Base-by-base conservation (phyloP, 1,140 invertebrate species). In the Sinonovacula constricta region DNA sequence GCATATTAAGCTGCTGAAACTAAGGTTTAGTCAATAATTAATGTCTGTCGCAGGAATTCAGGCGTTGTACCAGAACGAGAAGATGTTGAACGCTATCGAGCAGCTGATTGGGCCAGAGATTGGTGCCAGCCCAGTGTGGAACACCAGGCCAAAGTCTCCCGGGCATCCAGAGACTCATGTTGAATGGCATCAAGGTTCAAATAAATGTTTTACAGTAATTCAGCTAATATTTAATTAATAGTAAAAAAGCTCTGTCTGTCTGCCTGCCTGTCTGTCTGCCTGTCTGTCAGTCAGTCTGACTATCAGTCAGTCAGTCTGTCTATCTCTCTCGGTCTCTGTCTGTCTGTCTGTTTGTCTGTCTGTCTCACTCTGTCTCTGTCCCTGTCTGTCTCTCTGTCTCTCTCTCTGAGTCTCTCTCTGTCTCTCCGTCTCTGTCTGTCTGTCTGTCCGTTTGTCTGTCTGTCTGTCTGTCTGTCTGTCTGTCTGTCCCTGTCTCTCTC, bases 111-210 rank as follows among this genome's bases (percentile, higher is more conserved):
- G 85, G 24, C 78, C 85, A 18, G 81, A 86, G 24, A 71, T 86
- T 2, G 74, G 79, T 14, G 81, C 79, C n/a, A 82, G 81, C 51
- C 85, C 85, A n/a, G 83, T 86, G 0, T 86, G 83, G 83, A 86
- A 86, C 77, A 69, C 84, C 0, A 54, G 85, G 22, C 81, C 85
- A n/a, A 86, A 86, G 57, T 71, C 71, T 2, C 85, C 85, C 7
- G 70, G 76, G 10, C 71, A 72, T 51, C 54, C 66, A 14, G 76
- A 75, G 22, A 78, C 67, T 0, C 45, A 66, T 5, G 82, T 86
- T 12, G 83, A 83, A 0, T 86, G 85, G 85, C 85, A 86, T 54
- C 85, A 86, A 81, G 84, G 81, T 82, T 74, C 18, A 45, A 60
- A 53, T 22, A 3, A 18, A 53, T 3, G 49, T 60, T 18, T 60